Conservation (phyloP, 1,140 invertebrate species). For the Saccostrea cuccullata region DNA sequence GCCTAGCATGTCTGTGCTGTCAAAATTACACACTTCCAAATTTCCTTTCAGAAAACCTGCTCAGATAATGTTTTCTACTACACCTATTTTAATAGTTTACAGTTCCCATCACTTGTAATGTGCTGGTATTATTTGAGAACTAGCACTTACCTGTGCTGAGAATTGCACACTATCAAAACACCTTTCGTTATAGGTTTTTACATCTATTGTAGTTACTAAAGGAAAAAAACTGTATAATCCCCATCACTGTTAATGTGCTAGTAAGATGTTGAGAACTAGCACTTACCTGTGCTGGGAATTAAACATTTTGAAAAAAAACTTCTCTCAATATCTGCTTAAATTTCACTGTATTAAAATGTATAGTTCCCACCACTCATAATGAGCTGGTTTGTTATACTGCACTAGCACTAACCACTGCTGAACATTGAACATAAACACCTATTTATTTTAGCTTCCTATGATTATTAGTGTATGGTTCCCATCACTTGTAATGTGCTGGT, state of each 20-base stretch:
- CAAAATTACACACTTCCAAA: no score
- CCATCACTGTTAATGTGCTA: constrained; percentile 1
- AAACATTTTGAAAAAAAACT: neutral
- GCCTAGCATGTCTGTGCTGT: no score
- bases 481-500: no score
- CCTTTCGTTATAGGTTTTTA: no score
- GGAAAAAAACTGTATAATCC: neutral
- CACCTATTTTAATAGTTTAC: neutral
- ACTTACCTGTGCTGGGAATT: constrained; percentile 51
- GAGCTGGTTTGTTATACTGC: constrained; percentile 43
- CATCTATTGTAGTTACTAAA: no score
- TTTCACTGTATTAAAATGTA: no score
- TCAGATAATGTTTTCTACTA: no score
- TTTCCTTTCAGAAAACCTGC: no score
- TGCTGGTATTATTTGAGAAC: neutral
- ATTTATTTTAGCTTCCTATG: neutral
- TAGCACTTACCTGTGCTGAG: constrained; percentile 57
- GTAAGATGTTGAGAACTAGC: constrained; percentile 41
- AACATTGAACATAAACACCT: neutral
- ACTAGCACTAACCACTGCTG: constrained; percentile 59
- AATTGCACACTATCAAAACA: neutral
- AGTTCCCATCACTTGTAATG: neutral
- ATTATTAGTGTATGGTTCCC: neutral
- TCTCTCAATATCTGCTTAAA: neutral
- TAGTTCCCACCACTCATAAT: neutral